Evolutionary conservation across 2,797 vertebrate genomes (phyloP).

Genomic region (Mionectes olivaceus): DNA sequence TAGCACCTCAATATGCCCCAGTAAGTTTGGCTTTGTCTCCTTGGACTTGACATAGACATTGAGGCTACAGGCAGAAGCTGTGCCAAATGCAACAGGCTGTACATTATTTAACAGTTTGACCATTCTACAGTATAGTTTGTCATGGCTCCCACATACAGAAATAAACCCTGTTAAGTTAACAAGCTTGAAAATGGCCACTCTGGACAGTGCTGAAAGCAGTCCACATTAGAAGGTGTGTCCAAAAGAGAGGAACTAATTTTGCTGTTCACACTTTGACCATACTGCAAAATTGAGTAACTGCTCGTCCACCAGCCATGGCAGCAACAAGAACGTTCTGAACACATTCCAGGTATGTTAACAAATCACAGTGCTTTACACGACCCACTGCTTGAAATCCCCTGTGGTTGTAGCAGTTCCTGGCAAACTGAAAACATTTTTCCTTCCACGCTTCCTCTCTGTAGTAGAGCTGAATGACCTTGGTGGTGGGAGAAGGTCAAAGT

Average conservation of each 20-base stretch:
- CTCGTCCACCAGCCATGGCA: neutral
- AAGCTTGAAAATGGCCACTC: neutral
- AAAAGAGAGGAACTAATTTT: neutral
- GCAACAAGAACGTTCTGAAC: neutral
- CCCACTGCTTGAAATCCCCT: neutral
- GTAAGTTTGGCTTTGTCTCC: neutral
- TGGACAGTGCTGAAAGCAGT: neutral
- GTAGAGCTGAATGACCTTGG: constrained; percentile 18
- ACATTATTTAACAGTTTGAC: neutral
- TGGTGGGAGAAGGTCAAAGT: constrained; percentile 13
- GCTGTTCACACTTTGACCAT: neutral
- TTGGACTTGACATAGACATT: neutral
- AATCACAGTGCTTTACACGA: neutral
- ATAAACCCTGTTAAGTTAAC: neutral
- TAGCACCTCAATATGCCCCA: accelerated
- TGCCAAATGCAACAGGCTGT: constrained; percentile 9
- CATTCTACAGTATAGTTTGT: neutral
- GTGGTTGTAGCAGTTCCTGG: neutral
- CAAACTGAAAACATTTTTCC: constrained; percentile 1
- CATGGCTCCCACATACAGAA: neutral
- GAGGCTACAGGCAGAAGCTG: neutral
- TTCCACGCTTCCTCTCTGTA: neutral
- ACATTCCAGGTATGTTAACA: neutral
- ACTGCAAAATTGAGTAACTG: neutral
- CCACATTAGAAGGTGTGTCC: neutral